Base-by-base conservation (phyloP, 2,113 vertebrate genomes). In the Turnix velox region DNA sequence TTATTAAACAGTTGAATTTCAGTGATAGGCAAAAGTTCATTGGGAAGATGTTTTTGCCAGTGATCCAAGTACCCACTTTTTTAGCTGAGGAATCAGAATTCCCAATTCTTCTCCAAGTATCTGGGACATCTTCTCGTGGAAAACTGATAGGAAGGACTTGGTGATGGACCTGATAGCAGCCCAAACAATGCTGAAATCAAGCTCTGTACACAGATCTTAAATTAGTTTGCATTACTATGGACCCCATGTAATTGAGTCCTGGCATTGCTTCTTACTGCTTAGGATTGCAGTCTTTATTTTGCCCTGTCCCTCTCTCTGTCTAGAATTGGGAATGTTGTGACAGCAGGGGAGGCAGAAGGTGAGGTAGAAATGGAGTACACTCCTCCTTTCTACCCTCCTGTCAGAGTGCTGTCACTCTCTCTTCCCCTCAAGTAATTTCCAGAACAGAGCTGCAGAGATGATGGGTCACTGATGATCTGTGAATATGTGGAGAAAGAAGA, bases 391-490 rank as follows among this genome's bases (percentile, higher is more conserved):
- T 61, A 19, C 23, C 15, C 8, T 71, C 22, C 24, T 52, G 6
- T 57, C 39, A 58, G 33, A 45, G 33, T 71, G 19, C 13, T 75
- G 17, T 74, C 39, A 33, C 31, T 82, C 23, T 42, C 18, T 65
- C 15, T 86, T 81, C 16, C 33, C 25, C 10, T 66, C 55, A 62
- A 31, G 33, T 62, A 62, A 71, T 15, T 45, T 73, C 40, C 33
- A 87, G 43, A 78, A 76, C 33, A 57, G 45, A n/a, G 14, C 33
- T 73, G 19, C 48, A 78, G 31, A 71, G 39, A 37, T 69, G 31
- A 17, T 57, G 24, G 24, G 24, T 31, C 9, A 4, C 55, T 54
- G 74, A 24, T 0, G 0, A 7, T 17, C 11, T 71, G 55, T 54
- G 69, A 90, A 45, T 58, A 51, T 42, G 22, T 42, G 27, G 52